These are phyloP conservation scores for Cantharis rustica DNA, from an alignment of 2,888 invertebrate species.

Conservation along the genomic window DNA sequence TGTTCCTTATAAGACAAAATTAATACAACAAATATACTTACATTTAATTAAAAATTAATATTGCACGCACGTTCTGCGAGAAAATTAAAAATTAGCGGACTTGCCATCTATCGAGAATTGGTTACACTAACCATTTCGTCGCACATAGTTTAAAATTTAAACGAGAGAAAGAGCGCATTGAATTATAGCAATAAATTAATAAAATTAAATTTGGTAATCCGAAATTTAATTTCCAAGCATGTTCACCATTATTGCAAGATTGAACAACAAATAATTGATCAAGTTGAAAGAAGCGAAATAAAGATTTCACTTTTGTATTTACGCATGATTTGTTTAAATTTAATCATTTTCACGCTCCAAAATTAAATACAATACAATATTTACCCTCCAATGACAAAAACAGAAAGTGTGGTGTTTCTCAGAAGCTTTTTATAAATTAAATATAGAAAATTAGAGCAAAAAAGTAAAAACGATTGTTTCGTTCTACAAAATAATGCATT, in stretches of 20 bases:
- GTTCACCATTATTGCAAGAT: background rate
- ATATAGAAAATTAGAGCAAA: background rate
- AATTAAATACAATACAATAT: constrained; percentile 11
- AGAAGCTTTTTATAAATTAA: background rate
- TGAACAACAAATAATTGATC: background rate
- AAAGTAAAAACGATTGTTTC: background rate
- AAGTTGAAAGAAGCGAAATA: background rate
- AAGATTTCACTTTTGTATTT: constrained; percentile 12
- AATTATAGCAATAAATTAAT: background rate
- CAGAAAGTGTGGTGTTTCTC: constrained; percentile 4
- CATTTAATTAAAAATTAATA: background rate
- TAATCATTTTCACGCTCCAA: constrained; percentile 16
- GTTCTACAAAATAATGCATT: background rate
- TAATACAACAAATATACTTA: background rate
- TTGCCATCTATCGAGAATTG: background rate
- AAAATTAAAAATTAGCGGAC: background rate
- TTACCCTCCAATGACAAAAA: constrained; percentile 12
- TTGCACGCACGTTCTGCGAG: background rate
- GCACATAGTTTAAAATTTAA: background rate
- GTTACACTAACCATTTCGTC: background rate
- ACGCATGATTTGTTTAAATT: constrained; percentile 9
- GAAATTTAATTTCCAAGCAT: background rate
- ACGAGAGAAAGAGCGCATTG: background rate
- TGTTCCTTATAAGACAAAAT: background rate
- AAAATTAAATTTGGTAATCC: background rate